These are phyloP conservation scores for Origma solitaria DNA, from an alignment of 2,113 vertebrate species.

Conservation along the genomic window DNA sequence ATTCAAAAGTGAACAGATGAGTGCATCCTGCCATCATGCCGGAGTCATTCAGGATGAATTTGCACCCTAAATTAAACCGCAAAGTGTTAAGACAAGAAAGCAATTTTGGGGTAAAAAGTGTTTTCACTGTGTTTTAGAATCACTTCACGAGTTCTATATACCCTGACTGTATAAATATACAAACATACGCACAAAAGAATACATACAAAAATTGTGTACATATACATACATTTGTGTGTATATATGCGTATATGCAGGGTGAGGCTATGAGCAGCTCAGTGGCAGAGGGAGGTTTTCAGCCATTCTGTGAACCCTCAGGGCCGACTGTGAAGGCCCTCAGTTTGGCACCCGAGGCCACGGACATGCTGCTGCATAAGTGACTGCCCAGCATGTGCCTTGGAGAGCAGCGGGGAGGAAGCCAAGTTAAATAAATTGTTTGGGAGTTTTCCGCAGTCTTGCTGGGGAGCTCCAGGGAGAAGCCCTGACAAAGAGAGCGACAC, in stretches of 20 bases:
- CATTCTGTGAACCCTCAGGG: neutral
- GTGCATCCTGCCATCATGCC: neutral
- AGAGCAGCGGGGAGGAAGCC: neutral
- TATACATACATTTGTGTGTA: rapidly evolving
- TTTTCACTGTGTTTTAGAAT: neutral
- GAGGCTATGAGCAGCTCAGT: neutral
- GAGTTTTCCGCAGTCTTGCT: neutral
- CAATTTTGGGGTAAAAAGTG: neutral
- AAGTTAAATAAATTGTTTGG: neutral
- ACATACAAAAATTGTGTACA: rapidly evolving
- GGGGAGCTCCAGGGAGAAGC: neutral
- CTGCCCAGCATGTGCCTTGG: neutral
- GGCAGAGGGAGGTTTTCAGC: neutral
- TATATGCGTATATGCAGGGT: neutral
- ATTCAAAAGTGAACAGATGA: neutral
- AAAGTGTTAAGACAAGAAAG: neutral
- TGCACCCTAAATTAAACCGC: neutral
- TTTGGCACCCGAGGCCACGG: neutral
- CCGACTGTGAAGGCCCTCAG: neutral
- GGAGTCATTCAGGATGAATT: neutral
- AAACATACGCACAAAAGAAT: neutral
- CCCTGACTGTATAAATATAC: neutral
- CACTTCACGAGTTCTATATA: neutral
- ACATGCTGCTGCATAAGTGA: neutral
- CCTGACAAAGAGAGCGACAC: neutral